Evolutionary conservation across 2,888 invertebrate genomes (phyloP).

Genomic region (Tenthredo amoena): DNA sequence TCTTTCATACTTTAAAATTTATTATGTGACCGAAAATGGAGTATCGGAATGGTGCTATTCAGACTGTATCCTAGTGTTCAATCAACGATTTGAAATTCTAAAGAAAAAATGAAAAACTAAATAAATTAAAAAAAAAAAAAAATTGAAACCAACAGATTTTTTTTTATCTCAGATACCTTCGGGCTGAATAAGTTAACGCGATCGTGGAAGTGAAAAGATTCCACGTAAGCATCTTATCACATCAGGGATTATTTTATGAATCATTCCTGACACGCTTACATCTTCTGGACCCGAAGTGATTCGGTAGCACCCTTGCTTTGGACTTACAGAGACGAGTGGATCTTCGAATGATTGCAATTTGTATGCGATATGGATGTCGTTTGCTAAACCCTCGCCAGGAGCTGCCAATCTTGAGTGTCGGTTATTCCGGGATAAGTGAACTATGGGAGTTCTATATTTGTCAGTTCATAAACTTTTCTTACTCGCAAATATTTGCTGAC

Average conservation of each 20-base stretch:
- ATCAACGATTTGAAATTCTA: not conserved
- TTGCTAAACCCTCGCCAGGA: not conserved
- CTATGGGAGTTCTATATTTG: not conserved
- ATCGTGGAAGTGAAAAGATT: not conserved
- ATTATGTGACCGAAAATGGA: not conserved
- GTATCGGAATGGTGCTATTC: too few relatives aligned
- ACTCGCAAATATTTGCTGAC: not conserved
- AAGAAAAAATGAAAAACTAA: not conserved
- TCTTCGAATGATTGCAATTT: constrained; percentile 28
- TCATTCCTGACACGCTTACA: constrained; percentile 29
- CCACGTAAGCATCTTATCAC: not conserved
- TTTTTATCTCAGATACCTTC: not conserved
- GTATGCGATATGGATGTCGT: constrained; percentile 21
- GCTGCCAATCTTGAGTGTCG: constrained; percentile 12
- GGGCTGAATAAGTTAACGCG: not conserved
- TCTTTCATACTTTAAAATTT: not conserved
- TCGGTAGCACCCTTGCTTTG: not conserved
- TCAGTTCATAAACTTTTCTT: not conserved
- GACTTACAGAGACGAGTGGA: constrained; percentile 6
- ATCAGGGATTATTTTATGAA: constrained; percentile 26
- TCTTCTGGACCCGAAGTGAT: constrained; percentile 21
- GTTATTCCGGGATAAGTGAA: not conserved
- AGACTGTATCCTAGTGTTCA: not conserved
- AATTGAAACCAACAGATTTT: not conserved
- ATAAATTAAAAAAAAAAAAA: not conserved